Evolutionary conservation across 92 coral and sea anemone species (phyloP).

Genomic region (Bergia sp.): DNA sequence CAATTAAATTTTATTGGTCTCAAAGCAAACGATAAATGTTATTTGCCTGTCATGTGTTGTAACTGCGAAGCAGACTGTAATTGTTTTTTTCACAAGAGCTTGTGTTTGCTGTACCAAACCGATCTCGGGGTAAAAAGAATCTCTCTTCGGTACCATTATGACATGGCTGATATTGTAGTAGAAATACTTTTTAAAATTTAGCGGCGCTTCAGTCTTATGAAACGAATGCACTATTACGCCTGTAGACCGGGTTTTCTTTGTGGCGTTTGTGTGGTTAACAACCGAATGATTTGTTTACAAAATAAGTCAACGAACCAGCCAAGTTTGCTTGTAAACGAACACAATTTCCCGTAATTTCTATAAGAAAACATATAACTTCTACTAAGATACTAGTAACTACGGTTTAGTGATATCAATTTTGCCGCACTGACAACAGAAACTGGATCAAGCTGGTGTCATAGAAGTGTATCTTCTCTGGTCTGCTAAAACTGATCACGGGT

Average conservation of each 20-base stretch:
- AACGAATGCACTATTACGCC: neutral
- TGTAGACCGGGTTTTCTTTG: neutral
- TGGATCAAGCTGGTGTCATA: too few relatives aligned
- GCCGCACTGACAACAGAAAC: too few relatives aligned
- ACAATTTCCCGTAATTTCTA: too few relatives aligned
- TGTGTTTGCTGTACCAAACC: neutral
- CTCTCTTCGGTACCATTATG: neutral
- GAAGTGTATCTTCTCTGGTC: neutral
- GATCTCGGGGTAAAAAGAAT: neutral
- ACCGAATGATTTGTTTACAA: neutral
- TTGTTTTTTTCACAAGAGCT: neutral
- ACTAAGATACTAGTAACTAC: too few relatives aligned
- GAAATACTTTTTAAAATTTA: too few relatives aligned
- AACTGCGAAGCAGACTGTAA: neutral
- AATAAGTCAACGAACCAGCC: neutral
- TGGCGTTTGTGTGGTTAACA: neutral
- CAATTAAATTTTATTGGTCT: conserved; percentile 32
- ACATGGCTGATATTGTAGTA: neutral
- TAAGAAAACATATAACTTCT: neutral
- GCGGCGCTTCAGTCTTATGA: neutral
- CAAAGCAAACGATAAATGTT: neutral
- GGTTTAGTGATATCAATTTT: too few relatives aligned
- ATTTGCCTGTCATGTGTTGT: neutral
- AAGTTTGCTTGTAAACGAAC: neutral
- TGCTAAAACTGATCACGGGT: neutral